A percentile compares a stretch with the other conserved stretches of the same genome.
Conservation (phyloP, 1,140 invertebrate genomes). For the Formica selysi region DNA sequence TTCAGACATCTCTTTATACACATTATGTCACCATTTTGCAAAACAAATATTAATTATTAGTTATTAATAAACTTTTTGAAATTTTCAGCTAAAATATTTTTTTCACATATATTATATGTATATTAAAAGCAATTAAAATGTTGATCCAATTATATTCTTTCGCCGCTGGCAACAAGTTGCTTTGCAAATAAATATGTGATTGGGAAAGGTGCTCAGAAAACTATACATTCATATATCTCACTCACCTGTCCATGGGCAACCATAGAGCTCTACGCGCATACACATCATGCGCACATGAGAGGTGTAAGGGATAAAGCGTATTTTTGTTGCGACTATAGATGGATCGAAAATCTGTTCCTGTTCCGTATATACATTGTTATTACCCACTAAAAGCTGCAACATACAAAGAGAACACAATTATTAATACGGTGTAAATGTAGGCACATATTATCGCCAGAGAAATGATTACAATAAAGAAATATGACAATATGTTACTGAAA, state of each 20-base stretch:
- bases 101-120: constrained; percentile 15
- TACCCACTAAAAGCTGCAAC: constrained; percentile 94
- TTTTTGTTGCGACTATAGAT: constrained; percentile 94
- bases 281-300: constrained; percentile 92
- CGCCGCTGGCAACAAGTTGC: neutral
- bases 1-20: constrained; percentile 14
- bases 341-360: constrained; percentile 92
- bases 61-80: constrained; percentile 22
- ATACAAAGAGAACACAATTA: constrained; percentile 59
- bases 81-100: constrained; percentile 3
- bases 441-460: neutral
- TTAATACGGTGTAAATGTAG: neutral
- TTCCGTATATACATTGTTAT: constrained; percentile 95
- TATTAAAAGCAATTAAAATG: constrained; percentile 6
- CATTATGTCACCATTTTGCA: constrained; percentile 15
- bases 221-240: constrained; percentile 81
- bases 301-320: constrained; percentile 93
- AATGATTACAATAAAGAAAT: neutral
- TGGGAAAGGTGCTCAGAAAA: constrained; percentile 6
- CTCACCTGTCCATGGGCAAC: constrained; percentile 95
- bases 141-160: constrained; percentile 33
- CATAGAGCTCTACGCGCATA: constrained; percentile 94
- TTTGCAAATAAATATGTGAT: constrained; percentile 51
- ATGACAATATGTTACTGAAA: neutral
- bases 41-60: neutral